A percentile compares a stretch with the other conserved stretches of the same genome.
Conservation (phyloP, 2,888 invertebrate genomes). For the Dicycla oo region DNA sequence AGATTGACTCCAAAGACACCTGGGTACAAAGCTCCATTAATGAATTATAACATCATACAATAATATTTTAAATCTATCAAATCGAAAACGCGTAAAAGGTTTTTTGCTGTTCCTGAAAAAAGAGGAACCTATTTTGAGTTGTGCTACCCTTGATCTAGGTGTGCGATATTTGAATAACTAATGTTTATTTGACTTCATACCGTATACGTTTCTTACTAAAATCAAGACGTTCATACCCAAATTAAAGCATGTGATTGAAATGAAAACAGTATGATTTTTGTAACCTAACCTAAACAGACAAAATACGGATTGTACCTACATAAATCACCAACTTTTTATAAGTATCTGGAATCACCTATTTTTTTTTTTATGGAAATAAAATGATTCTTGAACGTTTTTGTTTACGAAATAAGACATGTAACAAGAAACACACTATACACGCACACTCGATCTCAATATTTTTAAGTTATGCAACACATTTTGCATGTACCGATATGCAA, state of each 20-base stretch:
- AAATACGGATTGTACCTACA: background rate
- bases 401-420: background rate
- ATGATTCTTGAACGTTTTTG: background rate
- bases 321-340: background rate
- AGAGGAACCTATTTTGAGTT: no score
- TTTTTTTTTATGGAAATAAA: background rate
- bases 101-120: no score
- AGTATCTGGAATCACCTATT: background rate
- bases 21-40: no score
- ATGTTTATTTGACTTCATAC: background rate
- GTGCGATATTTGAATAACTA: no score
- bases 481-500: slow-evolving; percentile 51
- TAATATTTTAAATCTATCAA: no score
- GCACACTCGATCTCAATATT: slow-evolving; percentile 42
- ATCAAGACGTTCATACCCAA: background rate
- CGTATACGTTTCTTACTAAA: background rate
- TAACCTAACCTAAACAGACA: background rate
- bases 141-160: no score
- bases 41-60: no score
- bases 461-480: slow-evolving; percentile 55
- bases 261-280: background rate
- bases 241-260: background rate
- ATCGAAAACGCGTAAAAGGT: no score
- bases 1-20: no score
- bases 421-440: slow-evolving; percentile 6